phyloP scores from a whole-genome alignment of 2,888 invertebrate species.

The Unio pictorum region DNA sequence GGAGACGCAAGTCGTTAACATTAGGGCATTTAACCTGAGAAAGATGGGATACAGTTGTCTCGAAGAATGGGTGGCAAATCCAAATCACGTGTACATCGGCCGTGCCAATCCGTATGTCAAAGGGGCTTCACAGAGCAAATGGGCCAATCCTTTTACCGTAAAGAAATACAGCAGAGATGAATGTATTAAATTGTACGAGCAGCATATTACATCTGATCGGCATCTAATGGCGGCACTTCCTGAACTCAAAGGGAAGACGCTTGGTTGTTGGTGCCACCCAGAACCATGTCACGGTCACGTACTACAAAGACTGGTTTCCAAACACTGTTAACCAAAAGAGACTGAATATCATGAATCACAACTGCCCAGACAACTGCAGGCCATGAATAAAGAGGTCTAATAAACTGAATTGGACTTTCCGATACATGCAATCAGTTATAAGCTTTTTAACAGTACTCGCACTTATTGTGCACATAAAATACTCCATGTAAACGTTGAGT shows the following conservation, averaged over 20 bases:
- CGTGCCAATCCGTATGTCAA: conserved; percentile 40
- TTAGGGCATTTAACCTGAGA: conserved; percentile 23
- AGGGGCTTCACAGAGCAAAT: conserved; percentile 39
- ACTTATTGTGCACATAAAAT: too few relatives aligned
- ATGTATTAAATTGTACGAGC: conserved; percentile 20
- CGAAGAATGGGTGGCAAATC: conserved; percentile 30
- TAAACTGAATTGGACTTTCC: too few relatives aligned
- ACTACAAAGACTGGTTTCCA: conserved; percentile 23
- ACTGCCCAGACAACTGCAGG: too few relatives aligned
- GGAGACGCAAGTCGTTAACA: conserved; percentile 20
- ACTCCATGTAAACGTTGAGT: too few relatives aligned
- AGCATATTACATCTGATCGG: conserved; percentile 23
- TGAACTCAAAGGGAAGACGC: conserved; percentile 37
- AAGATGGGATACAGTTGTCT: conserved; percentile 29
- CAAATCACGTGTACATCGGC: conserved; percentile 40
- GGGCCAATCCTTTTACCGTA: conserved; percentile 36
- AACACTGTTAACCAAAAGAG: conserved; percentile 5
- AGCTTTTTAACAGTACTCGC: too few relatives aligned
- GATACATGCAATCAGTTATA: too few relatives aligned
- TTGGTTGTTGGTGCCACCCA: conserved; percentile 49
- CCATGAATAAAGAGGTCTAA: too few relatives aligned
- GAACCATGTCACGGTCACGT: conserved; percentile 41
- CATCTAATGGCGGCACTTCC: conserved; percentile 25
- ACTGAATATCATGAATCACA: too few relatives aligned
- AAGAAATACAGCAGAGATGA: conserved; percentile 18